Base-by-base conservation (phyloP, 1,140 invertebrate species). In the Dendroctonus ponderosae region DNA sequence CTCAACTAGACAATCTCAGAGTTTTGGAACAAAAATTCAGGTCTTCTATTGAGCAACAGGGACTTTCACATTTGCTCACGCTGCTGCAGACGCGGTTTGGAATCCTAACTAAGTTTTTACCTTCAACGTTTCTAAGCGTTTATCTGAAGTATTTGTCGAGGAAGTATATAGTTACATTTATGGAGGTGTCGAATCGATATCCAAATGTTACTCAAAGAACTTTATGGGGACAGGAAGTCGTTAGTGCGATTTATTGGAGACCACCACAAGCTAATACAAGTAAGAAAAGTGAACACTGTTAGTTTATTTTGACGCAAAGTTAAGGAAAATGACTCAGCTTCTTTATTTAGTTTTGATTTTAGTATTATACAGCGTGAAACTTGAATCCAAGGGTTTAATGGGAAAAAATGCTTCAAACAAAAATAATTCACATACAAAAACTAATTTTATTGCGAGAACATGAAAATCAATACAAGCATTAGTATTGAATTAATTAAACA, bases 191-290 rank as follows among this genome's bases (percentile, higher is more conserved):
- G 75, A 83, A 75, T 73, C 83, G 78, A 37, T 72, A 79, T 12
- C 73, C 78, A 8, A 75, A 78, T 37, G 71, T 74, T 6, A 78
- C 74, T 6, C 76, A 81, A 38, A 79, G 71, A 0, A 76, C 76
- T 26, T 82, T 85, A 6, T 90, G 89, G 82, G 87, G 90, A 0
- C 86, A 91, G 51, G 82, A 84, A 41, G 82, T 92, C 0, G 82
- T 84, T 14, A 82, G 83, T 64, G 83, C 88, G 0, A 76, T 92
- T n/a, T 89, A 89, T 68, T 92, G 90, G 85, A 82, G 88, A 69
- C 90, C 91, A 38, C 89, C 89, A 4, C 90, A 91, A 77, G 89
- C 89, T 37, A 92, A 92, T 76, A 90, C 90, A 46, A 87, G 90
- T 90, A 80, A 85, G 71, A 46, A 26, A 26, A 26, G 1, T 26